phyloP scores from a whole-genome alignment of 2,888 invertebrate species.

The Sphecodes monilicornis region DNA sequence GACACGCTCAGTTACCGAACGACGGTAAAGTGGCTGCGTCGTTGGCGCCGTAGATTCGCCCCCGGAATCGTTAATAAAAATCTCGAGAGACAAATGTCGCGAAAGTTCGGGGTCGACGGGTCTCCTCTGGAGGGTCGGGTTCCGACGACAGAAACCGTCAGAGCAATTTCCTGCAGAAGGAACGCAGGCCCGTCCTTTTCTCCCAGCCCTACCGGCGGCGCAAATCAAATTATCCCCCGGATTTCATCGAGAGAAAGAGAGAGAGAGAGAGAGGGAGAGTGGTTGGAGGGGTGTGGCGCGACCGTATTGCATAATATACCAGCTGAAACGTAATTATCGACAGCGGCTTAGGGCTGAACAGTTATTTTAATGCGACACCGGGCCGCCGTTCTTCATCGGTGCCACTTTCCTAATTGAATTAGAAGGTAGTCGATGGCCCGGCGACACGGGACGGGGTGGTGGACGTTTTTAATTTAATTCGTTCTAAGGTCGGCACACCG shows the following conservation, averaged over 20 bases:
- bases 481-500: slow-evolving; percentile 52
- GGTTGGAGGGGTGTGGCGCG: slow-evolving; percentile 45
- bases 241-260: slow-evolving; percentile 50
- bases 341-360: slow-evolving; percentile 44
- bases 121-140: neutral
- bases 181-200: slow-evolving; percentile 37
- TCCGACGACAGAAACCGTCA: slow-evolving; percentile 19
- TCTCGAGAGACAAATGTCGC: neutral
- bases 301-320: slow-evolving; percentile 64
- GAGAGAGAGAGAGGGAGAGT: no score
- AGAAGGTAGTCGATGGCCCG: slow-evolving; percentile 55
- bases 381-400: slow-evolving; percentile 61
- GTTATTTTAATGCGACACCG: slow-evolving; percentile 68
- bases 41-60: neutral
- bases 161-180: slow-evolving; percentile 36
- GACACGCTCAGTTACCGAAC: neutral
- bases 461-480: slow-evolving; percentile 73
- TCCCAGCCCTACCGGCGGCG: slow-evolving; percentile 19
- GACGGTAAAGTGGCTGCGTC: neutral
- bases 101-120: slow-evolving; percentile 1
- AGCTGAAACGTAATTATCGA: slow-evolving; percentile 69
- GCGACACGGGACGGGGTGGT: slow-evolving; percentile 46
- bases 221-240: slow-evolving; percentile 62
- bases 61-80: neutral
- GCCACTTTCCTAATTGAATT: slow-evolving; percentile 68